phyloP scores from a whole-genome alignment of 2,113 vertebrate species.

The Climacteris rufus region DNA sequence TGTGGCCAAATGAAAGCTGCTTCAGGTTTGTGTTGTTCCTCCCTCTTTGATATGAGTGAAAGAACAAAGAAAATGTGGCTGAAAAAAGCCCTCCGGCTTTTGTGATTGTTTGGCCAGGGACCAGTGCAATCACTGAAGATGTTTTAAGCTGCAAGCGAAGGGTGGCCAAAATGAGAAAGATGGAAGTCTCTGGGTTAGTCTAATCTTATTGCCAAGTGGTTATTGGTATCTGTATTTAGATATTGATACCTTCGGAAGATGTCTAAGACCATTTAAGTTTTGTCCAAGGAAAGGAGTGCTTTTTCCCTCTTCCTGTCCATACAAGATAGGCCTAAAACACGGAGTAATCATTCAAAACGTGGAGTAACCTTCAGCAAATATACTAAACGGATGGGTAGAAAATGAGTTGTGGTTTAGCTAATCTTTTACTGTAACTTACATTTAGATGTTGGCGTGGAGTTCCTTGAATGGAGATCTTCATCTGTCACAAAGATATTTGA shows the following conservation, averaged over 20 bases:
- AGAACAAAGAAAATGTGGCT: neutral
- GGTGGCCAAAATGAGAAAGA: neutral
- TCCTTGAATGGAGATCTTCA: neutral
- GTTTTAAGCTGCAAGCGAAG: neutral
- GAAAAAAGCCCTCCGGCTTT: neutral
- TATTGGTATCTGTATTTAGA: neutral
- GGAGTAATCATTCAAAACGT: neutral
- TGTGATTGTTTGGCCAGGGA: neutral
- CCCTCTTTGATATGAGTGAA: neutral
- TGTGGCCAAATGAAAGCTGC: neutral
- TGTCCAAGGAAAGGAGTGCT: neutral
- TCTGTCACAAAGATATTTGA: neutral
- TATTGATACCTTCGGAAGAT: neutral
- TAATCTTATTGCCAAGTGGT: neutral
- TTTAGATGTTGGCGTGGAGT: neutral
- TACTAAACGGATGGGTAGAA: neutral
- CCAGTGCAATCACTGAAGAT: neutral
- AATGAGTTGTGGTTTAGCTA: neutral
- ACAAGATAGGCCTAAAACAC: neutral
- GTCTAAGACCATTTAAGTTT: neutral
- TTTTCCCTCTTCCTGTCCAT: neutral
- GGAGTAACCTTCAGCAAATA: neutral
- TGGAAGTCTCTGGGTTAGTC: neutral
- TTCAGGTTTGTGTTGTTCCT: neutral
- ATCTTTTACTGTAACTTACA: neutral